These are phyloP conservation scores for Ariopsis seemanni DNA, from an alignment of 2,113 vertebrate genomes.

Conservation along the genomic window DNA sequence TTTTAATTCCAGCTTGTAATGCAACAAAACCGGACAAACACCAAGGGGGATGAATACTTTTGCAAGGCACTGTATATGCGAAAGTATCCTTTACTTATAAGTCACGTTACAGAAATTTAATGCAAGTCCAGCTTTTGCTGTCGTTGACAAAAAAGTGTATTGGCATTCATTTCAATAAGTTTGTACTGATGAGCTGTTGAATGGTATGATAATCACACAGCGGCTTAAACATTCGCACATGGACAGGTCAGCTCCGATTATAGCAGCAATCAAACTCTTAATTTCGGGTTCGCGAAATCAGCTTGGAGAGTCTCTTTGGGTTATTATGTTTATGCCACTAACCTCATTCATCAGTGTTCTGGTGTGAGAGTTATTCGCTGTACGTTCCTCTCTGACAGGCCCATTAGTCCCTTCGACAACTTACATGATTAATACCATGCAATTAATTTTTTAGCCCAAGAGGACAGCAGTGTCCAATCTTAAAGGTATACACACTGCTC, in stretches of 20 bases:
- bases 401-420: constrained; percentile 17
- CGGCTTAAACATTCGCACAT: constrained; percentile 21
- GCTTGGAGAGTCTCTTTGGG: constrained; percentile 9
- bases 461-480: constrained; percentile 27
- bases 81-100: neutral
- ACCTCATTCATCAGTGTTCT: constrained; percentile 27
- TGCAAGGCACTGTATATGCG: neutral
- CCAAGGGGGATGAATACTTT: too few species aligned
- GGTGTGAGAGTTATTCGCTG: constrained; percentile 19
- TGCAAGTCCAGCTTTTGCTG: neutral
- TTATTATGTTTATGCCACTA: constrained; percentile 22
- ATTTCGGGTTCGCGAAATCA: constrained; percentile 19
- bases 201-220: neutral
- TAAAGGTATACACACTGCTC: constrained; percentile 23
- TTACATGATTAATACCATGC: constrained; percentile 26
- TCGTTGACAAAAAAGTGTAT: neutral
- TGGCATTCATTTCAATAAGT: neutral
- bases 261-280: constrained; percentile 2
- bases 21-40: too few species aligned
- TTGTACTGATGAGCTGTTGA: neutral
- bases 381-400: constrained; percentile 19
- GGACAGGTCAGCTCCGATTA: constrained; percentile 10
- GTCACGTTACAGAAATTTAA: neutral
- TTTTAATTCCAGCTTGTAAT: too few species aligned
- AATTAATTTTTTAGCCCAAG: constrained; percentile 36